Conservation (phyloP, 2,888 invertebrate genomes). For the Willowsia nigromaculata region DNA sequence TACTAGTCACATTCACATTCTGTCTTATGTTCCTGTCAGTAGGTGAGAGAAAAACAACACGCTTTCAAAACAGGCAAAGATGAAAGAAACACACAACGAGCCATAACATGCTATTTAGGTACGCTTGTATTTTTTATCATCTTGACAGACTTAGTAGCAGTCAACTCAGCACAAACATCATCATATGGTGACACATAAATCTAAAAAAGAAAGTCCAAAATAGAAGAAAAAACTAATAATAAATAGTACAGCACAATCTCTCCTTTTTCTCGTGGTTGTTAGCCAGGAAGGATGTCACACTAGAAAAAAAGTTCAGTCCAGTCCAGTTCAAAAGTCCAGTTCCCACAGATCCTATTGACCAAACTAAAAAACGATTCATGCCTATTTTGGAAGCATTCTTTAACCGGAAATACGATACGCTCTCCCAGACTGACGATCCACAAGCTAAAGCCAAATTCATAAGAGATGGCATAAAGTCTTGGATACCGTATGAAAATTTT, state of each 20-base stretch:
- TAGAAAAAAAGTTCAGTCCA: too few species aligned
- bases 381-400: too few species aligned
- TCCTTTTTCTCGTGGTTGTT: not conserved
- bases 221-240: not conserved
- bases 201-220: not conserved
- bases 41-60: too few species aligned
- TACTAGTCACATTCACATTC: too few species aligned
- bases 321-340: too few species aligned
- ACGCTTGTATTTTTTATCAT: not conserved
- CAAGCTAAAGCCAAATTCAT: too few species aligned
- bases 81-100: not conserved
- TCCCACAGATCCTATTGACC: too few species aligned
- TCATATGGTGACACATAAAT: conserved; percentile 27
- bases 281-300: conserved; percentile 23
- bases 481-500: not conserved
- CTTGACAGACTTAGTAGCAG: not conserved
- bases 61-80: not conserved
- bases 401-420: too few species aligned
- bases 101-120: not conserved
- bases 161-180: conserved; percentile 22
- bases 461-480: too few species aligned
- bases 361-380: too few species aligned
- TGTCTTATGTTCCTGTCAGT: too few species aligned
- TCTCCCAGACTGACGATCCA: too few species aligned
- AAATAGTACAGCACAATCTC: conserved; percentile 48